Percentiles rank a stretch among this genome's conserved stretches.
phyloP scores from a whole-genome alignment of 1,140 invertebrate species.

The Helicoverpa zea region DNA sequence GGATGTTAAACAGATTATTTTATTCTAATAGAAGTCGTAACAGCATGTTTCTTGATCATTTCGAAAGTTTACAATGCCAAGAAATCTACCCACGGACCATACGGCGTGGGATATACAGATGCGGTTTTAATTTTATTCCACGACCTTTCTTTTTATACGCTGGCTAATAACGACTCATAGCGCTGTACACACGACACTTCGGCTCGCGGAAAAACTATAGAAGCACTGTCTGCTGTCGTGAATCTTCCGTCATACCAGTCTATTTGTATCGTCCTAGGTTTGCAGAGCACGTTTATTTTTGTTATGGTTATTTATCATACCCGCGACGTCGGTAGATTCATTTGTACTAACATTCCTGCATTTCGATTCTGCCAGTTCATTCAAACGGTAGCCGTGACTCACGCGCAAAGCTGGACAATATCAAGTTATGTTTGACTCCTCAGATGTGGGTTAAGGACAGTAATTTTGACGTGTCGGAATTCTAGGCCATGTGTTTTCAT shows the following conservation, averaged over 20 bases:
- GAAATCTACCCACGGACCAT: constrained; percentile 23
- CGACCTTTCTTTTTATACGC: constrained; percentile 39
- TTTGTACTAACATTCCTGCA: constrained; percentile 54
- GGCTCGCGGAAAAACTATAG: neutral
- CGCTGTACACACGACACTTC: constrained; percentile 29
- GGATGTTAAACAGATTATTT: constrained; percentile 9
- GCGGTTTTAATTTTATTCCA: constrained; percentile 33
- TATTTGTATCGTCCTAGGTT: constrained; percentile 41
- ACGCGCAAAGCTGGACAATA: constrained; percentile 48
- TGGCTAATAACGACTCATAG: constrained; percentile 18
- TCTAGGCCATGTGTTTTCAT: constrained; percentile 42
- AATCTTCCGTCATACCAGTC: constrained; percentile 43
- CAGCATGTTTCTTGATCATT: constrained; percentile 3
- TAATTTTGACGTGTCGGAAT: constrained; percentile 35
- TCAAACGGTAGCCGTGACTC: constrained; percentile 71
- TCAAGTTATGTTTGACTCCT: constrained; percentile 49
- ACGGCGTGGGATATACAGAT: constrained; percentile 20
- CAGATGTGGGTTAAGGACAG: constrained; percentile 61
- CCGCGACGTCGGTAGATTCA: constrained; percentile 1
- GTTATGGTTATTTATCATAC: constrained; percentile 39
- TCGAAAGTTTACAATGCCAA: constrained; percentile 40
- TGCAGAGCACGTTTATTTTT: constrained; percentile 38
- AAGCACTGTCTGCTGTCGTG: neutral
- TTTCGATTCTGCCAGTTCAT: constrained; percentile 73
- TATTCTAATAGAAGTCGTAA: constrained; percentile 24